phyloP scores from a whole-genome alignment of 64 coral and sea anemone species.

The Pocillopora damicornis region DNA sequence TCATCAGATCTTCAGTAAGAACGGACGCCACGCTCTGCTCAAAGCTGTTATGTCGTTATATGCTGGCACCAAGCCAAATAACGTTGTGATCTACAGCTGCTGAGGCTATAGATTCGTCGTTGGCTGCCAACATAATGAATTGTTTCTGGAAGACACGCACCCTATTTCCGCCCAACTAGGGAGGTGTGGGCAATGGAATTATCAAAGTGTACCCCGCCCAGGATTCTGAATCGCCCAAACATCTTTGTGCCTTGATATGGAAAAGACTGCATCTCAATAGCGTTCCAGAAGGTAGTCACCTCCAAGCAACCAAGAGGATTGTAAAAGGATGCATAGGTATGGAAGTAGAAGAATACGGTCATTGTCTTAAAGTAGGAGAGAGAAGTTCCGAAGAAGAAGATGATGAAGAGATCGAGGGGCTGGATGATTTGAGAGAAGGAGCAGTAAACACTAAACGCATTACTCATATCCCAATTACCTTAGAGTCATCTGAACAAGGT shows the following conservation, averaged over 20 bases:
- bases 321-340: too few relatives aligned
- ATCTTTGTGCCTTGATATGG: conserved; percentile 24
- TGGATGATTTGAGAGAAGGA: neutral
- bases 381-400: too few relatives aligned
- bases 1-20: conserved; percentile 32
- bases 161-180: neutral
- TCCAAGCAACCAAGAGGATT: too few relatives aligned
- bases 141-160: conserved; percentile 64
- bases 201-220: neutral
- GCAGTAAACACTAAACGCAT: neutral
- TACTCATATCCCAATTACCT: neutral
- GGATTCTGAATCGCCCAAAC: neutral
- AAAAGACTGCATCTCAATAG: conserved; percentile 1
- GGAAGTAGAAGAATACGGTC: too few relatives aligned
- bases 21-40: conserved; percentile 29
- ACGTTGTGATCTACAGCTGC: conserved; percentile 47
- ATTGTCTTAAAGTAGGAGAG: too few relatives aligned
- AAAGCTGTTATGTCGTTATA: conserved; percentile 37
- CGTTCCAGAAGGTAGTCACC: neutral
- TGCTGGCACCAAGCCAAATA: neutral
- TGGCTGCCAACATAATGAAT: neutral
- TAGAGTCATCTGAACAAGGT: conserved; percentile 1
- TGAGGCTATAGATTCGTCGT: conserved; percentile 41
- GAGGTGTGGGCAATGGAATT: conserved; percentile 20
- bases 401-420: neutral